Base-by-base conservation (phyloP, 2,113 vertebrate genomes). In the Hypomesus transpacificus region DNA sequence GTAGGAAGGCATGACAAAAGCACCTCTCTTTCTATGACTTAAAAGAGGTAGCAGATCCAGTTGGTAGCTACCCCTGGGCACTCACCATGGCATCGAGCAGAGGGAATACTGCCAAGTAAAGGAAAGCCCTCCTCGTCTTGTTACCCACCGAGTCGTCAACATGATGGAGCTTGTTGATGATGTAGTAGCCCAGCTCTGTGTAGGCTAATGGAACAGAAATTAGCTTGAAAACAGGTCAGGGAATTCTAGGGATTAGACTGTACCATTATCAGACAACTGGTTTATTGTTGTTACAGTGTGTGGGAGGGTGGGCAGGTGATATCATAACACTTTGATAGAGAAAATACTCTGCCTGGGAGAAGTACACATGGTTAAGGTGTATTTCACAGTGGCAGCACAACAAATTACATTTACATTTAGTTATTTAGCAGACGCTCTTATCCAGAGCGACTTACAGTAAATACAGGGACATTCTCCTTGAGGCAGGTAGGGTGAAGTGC, bases 21-120 rank as follows among this genome's bases (percentile, higher is more conserved):
- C 53, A 18, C 7, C 16, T 17, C 53, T 14, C 60, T 28, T 2
- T 17, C 2, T 34, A 7, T 7, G 28, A 16, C 53, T n/a, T 63
- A 28, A 59, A n/a, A 28, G 59, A 24, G 59, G 24, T 26, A 13
- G 14, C 26, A 7, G 31, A 63, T 63, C 61, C 17, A 63, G 14
- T 14, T 6, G 24, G 24, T 14, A 61, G 24, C 68, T 51, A 50
- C 50, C 52, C 5, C 3, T n/a, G 59, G 13, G 22, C 3, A 87
- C 93, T 94, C 83, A 96, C 95, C 94, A 96, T 94, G 5, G 95
- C 94, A 78, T 96, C 95, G 91, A 96, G 93, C 50, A 96, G 92
- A 18, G 95, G 95, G 88, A 95, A 96, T 76, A 92, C 94, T 69
- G 94, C 94, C 46, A 96, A 89, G 82, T 96, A 96, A 34, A 96